A percentile compares a stretch with the other conserved stretches of the same genome.
Conservation (phyloP, 2,888 invertebrate genomes). For the Selenia dentaria region DNA sequence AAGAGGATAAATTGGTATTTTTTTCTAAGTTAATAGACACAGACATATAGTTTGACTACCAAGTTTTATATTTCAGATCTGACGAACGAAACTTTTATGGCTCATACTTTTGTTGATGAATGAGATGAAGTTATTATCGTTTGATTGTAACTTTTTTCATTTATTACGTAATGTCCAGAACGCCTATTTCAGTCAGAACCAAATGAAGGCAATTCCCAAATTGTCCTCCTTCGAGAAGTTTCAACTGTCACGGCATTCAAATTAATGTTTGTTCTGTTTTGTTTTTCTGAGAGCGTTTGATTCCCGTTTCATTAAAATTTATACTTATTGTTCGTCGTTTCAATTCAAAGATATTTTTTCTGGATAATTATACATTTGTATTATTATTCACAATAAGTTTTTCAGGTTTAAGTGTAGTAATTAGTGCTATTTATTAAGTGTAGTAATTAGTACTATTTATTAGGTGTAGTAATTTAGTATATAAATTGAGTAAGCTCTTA, state of each 20-base stretch:
- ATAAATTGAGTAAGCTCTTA: constrained; percentile 62
- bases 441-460: too few species aligned
- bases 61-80: too few species aligned
- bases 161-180: constrained; percentile 80
- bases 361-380: too few species aligned
- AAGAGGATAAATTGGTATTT: too few species aligned
- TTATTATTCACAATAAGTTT: too few species aligned
- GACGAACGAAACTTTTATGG: too few species aligned
- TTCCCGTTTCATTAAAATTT: constrained; percentile 61
- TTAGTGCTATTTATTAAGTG: too few species aligned
- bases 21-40: too few species aligned
- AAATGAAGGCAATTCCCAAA: constrained; percentile 79
- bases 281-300: constrained; percentile 72
- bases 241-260: constrained; percentile 79
- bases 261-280: constrained; percentile 82
- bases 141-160: constrained; percentile 82
- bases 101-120: constrained; percentile 64
- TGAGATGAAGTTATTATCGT: constrained; percentile 83
- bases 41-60: too few species aligned
- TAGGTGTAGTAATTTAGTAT: constrained; percentile 27
- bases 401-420: too few species aligned
- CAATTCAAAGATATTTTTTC: constrained; percentile 31
- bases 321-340: constrained; percentile 46
- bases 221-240: constrained; percentile 76
- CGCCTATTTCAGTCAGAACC: constrained; percentile 70